phyloP scores from a whole-genome alignment of 2,797 vertebrate genomes.

The Neostethus bicornis region DNA sequence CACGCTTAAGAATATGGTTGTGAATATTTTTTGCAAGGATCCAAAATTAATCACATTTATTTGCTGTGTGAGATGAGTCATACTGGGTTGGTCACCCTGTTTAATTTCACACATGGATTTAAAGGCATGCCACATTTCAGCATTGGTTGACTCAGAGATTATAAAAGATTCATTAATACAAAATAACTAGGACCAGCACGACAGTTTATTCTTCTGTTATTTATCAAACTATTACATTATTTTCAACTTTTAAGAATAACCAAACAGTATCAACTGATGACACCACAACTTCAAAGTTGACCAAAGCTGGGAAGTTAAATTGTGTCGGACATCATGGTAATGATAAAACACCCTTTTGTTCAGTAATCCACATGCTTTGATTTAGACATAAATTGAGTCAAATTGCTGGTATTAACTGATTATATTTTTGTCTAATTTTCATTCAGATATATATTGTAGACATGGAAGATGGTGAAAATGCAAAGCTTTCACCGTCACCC shows the following conservation, averaged over 20 bases:
- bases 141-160: not conserved
- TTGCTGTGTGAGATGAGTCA: no score
- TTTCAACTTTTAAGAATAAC: not conserved
- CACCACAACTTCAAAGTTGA: not conserved
- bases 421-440: slow-evolving; percentile 6
- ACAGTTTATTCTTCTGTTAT: no score
- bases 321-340: not conserved
- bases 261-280: not conserved
- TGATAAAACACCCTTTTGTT: slow-evolving; percentile 7
- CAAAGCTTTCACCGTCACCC: not conserved
- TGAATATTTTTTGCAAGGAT: no score
- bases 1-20: no score
- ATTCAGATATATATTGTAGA: not conserved
- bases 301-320: slow-evolving; percentile 4
- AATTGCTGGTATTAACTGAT: slow-evolving; percentile 15
- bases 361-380: slow-evolving; percentile 8
- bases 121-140: no score
- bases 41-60: no score
- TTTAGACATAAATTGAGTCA: slow-evolving; percentile 1
- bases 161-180: not conserved
- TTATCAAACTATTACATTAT: not conserved
- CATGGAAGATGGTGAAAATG: slow-evolving; percentile 10
- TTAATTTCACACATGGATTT: no score
- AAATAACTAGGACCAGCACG: no score
- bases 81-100: no score